These are phyloP conservation scores for Ophioderma brevispina DNA, from an alignment of 35 echinoderm and acorn worm genomes.

Conservation along the genomic window DNA sequence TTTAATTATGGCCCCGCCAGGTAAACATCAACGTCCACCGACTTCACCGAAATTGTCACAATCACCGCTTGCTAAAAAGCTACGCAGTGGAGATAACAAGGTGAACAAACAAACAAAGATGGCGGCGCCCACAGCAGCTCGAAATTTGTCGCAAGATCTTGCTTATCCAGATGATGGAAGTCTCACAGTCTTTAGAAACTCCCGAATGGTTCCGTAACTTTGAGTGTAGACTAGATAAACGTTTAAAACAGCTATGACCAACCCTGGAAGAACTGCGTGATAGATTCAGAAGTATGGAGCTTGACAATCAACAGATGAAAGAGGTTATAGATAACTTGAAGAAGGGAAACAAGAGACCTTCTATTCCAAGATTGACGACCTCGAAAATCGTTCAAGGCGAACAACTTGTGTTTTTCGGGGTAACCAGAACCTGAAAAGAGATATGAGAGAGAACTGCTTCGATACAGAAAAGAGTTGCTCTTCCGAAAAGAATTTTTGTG, in stretches of 20 bases:
- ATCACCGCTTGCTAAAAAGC: not conserved
- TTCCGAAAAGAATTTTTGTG: not conserved
- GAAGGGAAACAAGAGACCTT: not conserved
- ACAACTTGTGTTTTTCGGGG: conserved; percentile 21
- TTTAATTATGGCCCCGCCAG: not conserved
- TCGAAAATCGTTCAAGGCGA: conserved; percentile 7
- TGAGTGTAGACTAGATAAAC: not conserved
- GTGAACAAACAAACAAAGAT: not conserved
- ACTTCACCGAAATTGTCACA: not conserved
- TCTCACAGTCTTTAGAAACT: not conserved
- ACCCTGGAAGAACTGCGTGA: not conserved
- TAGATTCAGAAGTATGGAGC: not conserved
- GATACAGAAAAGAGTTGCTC: not conserved
- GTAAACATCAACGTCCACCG: not conserved
- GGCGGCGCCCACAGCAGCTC: not conserved
- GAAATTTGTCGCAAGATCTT: not conserved
- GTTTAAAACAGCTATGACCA: not conserved
- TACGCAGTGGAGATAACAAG: not conserved
- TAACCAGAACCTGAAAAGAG: not conserved
- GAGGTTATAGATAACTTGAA: not conserved
- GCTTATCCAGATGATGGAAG: not conserved
- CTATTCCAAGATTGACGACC: conserved; percentile 13
- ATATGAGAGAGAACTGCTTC: not conserved
- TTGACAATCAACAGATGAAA: not conserved
- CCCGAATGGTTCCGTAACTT: not conserved